Base-by-base conservation (phyloP, 2,797 vertebrate genomes). In the Labeo calbasu region DNA sequence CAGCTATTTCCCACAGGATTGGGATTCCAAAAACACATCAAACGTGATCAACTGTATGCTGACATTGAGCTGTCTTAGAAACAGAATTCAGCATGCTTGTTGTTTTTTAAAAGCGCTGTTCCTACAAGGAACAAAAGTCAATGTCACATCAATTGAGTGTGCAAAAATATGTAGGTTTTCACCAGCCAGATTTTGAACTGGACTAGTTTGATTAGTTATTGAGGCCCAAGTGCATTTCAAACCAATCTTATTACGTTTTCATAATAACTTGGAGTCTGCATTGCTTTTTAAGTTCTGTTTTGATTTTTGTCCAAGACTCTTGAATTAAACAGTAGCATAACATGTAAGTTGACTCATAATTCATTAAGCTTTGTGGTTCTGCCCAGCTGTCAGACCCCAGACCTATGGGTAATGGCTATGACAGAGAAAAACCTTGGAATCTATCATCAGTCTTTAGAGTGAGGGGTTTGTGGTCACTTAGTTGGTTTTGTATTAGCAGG, bases 401-500 rank as follows among this genome's bases (percentile, higher is more conserved):
- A 36, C 14, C 77, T 46, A 53, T n/a, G 14, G 88, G 90, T 88
- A 88, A 86, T 71, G 19, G 85, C 79, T 70, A 86, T 86, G 83
- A 71, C 82, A 81, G 84, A 81, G 80, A 84, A 79, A 89, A 85
- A 85, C 85, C 85, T 85, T 85, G 81, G 32, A 85, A 87, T 88
- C 83, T 86, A 87, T 90, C 80, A 88, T 88, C 72, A 78, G 81
- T 73, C 69, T 40, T 25, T 32, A 80, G 19, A 71, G 63, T 19
- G 36, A 66, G 6, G 82, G 77, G 87, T 78, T 83, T 88, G 86
- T 82, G 79, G 91, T 92, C 9, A 4, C 82, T 86, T 19, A 63
- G 90, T 91, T 91, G 82, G 84, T 86, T 90, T 88, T 91, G 83
- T 86, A 86, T 91, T 91, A 92, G 89, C 86, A 85, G 90, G 81